Percentiles rank a stretch among this genome's conserved stretches.
Evolutionary conservation across 2,888 invertebrate species (phyloP).

Genomic region (Colostygia pectinataria): DNA sequence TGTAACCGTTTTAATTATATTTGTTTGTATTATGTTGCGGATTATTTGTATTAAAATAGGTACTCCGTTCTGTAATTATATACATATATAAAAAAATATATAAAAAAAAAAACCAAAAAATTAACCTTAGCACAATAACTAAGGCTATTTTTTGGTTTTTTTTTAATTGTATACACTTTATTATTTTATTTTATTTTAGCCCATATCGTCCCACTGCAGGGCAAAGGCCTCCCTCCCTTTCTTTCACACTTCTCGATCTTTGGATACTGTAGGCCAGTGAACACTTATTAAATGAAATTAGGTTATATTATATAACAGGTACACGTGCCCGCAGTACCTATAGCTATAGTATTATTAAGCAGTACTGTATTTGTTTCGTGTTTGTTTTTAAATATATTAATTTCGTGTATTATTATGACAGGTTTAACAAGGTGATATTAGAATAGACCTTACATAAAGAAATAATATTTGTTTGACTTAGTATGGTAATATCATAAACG

Average conservation of each 20-base stretch:
- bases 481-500: neutral
- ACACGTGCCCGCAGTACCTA: neutral
- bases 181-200: no score
- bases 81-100: no score
- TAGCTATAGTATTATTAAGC: neutral
- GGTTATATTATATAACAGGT: neutral
- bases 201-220: no score
- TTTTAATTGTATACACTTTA: no score
- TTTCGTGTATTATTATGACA: slow-evolving; percentile 8
- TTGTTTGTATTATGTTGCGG: neutral
- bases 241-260: no score
- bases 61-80: no score
- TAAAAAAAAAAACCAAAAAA: no score
- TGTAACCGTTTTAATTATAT: neutral
- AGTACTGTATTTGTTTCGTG: neutral
- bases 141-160: no score
- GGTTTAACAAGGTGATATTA: slow-evolving; percentile 23
- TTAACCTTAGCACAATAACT: no score
- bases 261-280: no score
- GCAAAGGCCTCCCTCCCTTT: no score
- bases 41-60: neutral
- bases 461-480: neutral
- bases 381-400: slow-evolving; percentile 1
- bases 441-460: slow-evolving; percentile 1
- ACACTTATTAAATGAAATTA: neutral